phyloP scores from a whole-genome alignment of 2,113 vertebrate genomes.

The Pseudopipra pipra region DNA sequence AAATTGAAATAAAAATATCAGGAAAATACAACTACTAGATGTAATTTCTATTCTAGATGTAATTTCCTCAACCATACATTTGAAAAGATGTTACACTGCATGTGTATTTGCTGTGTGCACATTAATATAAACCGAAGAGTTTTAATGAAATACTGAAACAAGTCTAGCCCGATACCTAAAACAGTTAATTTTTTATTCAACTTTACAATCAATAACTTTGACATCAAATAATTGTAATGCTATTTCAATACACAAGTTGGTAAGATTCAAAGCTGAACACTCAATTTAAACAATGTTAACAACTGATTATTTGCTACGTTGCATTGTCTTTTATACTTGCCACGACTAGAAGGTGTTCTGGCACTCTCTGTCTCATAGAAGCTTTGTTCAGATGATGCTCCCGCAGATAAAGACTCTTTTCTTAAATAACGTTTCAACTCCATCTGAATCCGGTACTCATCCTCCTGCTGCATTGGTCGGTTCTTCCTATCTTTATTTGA shows the following conservation, averaged over 20 bases:
- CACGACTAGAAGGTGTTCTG: slow-evolving; percentile 92
- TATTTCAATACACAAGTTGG: not conserved
- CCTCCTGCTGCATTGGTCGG: slow-evolving; percentile 95
- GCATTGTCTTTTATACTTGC: slow-evolving; percentile 64
- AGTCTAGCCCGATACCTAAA: not conserved
- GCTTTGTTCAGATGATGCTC: slow-evolving; percentile 82
- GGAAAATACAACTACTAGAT: not conserved
- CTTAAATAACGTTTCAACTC: slow-evolving; percentile 91
- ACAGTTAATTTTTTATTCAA: not conserved
- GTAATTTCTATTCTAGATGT: not conserved
- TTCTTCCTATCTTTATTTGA: slow-evolving; percentile 88
- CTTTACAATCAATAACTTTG: not conserved
- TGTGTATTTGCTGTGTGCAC: not conserved
- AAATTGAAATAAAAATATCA: not conserved
- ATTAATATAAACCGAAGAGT: not conserved
- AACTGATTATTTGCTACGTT: not conserved
- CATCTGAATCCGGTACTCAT: slow-evolving; percentile 95
- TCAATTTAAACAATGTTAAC: not conserved
- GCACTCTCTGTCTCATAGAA: slow-evolving; percentile 90
- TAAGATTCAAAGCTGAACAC: not conserved
- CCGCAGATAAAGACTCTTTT: slow-evolving; percentile 83
- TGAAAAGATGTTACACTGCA: not conserved
- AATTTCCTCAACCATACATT: not conserved
- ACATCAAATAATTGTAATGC: no score
- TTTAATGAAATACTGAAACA: not conserved